Evolutionary conservation across 2,113 vertebrate species (phyloP).

Genomic region (Chaetorhynchus papuensis): DNA sequence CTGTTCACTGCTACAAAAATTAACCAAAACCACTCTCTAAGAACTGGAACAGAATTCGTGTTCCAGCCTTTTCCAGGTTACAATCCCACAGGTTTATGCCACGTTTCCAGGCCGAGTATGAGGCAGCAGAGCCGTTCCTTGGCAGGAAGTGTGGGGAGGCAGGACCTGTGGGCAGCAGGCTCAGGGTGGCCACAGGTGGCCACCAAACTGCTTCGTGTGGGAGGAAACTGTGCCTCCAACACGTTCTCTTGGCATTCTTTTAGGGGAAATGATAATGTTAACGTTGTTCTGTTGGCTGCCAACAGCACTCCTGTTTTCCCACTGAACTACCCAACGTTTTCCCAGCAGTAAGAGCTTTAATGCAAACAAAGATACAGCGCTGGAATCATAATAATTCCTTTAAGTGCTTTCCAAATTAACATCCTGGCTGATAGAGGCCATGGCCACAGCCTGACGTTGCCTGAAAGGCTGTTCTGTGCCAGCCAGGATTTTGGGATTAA

Average conservation of each 20-base stretch:
- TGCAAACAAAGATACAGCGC: not conserved
- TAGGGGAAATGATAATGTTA: not conserved
- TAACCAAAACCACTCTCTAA: accelerated
- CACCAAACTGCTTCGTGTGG: not conserved
- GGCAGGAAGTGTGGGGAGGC: not conserved
- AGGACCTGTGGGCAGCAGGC: not conserved
- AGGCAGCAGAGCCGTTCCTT: not conserved
- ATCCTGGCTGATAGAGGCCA: not conserved
- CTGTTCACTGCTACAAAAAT: accelerated
- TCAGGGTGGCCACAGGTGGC: not conserved
- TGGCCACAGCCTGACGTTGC: accelerated
- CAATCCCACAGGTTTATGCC: not conserved
- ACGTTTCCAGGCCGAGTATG: accelerated
- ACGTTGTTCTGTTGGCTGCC: not conserved
- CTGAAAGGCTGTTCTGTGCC: not conserved
- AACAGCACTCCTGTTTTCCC: not conserved
- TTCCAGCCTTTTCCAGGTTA: not conserved
- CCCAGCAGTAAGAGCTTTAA: not conserved
- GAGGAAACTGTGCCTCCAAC: not conserved
- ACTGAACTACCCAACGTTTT: not conserved
- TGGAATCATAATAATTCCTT: not conserved
- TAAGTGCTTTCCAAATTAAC: not conserved
- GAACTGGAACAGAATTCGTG: not conserved
- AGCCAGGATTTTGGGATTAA: not conserved
- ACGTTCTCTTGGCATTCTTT: accelerated